Conservation (phyloP, 2,797 vertebrate genomes). For the Lateolabrax maculatus region DNA sequence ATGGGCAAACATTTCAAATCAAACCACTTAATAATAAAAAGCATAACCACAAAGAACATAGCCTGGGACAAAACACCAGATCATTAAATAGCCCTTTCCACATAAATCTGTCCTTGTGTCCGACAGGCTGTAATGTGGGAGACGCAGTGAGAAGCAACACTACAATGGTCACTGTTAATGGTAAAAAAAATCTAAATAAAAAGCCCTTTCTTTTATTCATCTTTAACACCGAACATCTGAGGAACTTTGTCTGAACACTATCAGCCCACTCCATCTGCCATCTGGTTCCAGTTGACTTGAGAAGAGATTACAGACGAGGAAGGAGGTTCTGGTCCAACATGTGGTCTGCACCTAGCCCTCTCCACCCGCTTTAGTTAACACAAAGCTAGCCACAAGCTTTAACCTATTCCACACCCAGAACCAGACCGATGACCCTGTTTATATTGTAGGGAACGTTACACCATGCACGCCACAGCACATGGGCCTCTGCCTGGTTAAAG, state of each 20-base stretch:
- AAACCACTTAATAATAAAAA: too few relatives aligned
- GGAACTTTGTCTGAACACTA: constrained; percentile 33
- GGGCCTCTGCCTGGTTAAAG: constrained; percentile 55
- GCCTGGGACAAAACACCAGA: constrained; percentile 18
- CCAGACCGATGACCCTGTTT: constrained; percentile 29
- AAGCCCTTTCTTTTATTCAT: constrained; percentile 34
- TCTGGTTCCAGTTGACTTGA: constrained; percentile 64
- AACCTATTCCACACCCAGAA: constrained; percentile 50
- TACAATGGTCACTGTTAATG: constrained; percentile 37
- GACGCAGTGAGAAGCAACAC: constrained; percentile 22
- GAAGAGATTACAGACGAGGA: constrained; percentile 43
- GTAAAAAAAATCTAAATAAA: constrained; percentile 10
- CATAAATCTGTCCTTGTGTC: constrained; percentile 30
- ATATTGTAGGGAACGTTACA: constrained; percentile 22
- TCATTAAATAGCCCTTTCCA: constrained; percentile 35
- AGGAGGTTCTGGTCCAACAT: constrained; percentile 63
- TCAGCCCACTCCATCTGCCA: constrained; percentile 52
- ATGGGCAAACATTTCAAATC: too few relatives aligned
- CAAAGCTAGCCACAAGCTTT: constrained; percentile 53
- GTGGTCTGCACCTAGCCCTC: constrained; percentile 63
- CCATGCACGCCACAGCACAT: constrained; percentile 30
- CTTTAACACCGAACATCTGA: constrained; percentile 62
- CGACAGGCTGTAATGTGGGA: constrained; percentile 6
- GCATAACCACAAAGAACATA: constrained; percentile 32
- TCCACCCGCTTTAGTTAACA: constrained; percentile 52